A percentile compares a stretch with the other conserved stretches of the same genome.
Conservation (phyloP, 2,797 vertebrate genomes). For the Parauchenoglanis punctatus region DNA sequence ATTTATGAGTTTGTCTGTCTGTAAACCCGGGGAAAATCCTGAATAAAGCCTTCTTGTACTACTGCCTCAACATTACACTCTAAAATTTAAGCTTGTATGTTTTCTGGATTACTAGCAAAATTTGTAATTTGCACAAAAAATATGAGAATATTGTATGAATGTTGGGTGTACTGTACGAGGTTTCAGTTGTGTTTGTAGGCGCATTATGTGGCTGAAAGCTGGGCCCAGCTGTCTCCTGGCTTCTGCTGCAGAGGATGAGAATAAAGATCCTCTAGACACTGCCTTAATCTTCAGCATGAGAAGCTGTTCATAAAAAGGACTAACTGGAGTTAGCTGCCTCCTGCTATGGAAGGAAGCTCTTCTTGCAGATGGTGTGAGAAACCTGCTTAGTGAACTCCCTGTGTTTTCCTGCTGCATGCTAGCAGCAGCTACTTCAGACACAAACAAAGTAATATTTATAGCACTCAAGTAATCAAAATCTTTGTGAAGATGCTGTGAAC, state of each 20-base stretch:
- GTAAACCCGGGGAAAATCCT: slow-evolving; percentile 15
- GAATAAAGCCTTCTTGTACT: slow-evolving; percentile 17
- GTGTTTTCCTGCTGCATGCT: slow-evolving; percentile 22
- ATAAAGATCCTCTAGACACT: slow-evolving; percentile 64
- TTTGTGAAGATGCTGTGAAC: slow-evolving; percentile 12
- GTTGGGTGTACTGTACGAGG: slow-evolving; percentile 8
- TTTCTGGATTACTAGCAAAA: slow-evolving; percentile 29
- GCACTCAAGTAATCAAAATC: slow-evolving; percentile 31
- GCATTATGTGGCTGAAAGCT: slow-evolving; percentile 44
- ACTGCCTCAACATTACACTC: slow-evolving; percentile 16
- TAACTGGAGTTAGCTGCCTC: slow-evolving; percentile 66
- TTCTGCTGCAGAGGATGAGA: slow-evolving; percentile 41
- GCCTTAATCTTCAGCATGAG: slow-evolving; percentile 72
- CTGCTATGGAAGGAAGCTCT: slow-evolving; percentile 67
- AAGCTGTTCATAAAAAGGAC: slow-evolving; percentile 73
- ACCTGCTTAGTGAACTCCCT: slow-evolving; percentile 26
- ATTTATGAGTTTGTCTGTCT: neutral
- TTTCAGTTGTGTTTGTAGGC: slow-evolving; percentile 58
- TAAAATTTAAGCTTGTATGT: slow-evolving; percentile 9
- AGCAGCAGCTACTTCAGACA: slow-evolving; percentile 16
- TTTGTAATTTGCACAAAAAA: neutral
- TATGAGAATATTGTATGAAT: slow-evolving; percentile 30
- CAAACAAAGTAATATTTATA: slow-evolving; percentile 38
- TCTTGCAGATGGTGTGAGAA: slow-evolving; percentile 69
- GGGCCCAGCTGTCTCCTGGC: slow-evolving; percentile 25